Evolutionary conservation across 2,888 invertebrate species (phyloP).

Genomic region (Chromoteleia sp.): DNA sequence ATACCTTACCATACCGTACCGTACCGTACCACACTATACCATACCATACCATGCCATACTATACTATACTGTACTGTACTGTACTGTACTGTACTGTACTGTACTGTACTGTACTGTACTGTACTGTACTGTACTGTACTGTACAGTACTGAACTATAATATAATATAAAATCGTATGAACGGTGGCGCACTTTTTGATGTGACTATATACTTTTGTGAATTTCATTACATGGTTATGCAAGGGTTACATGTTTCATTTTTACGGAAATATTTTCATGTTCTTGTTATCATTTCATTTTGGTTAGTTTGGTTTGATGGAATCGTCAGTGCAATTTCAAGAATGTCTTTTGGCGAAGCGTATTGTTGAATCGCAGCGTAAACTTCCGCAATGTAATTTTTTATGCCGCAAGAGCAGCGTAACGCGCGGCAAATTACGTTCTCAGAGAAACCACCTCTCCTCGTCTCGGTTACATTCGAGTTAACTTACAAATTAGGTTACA

Average conservation of each 20-base stretch:
- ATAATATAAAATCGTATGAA: too few relatives aligned
- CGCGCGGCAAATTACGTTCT: conserved; percentile 39
- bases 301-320: conserved; percentile 6
- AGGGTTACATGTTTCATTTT: not conserved
- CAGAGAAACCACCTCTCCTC: conserved; percentile 21
- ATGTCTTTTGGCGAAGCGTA: conserved; percentile 26
- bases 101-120: too few relatives aligned
- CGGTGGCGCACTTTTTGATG: too few relatives aligned
- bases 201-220: too few relatives aligned
- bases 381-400: conserved; percentile 50
- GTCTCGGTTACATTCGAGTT: conserved; percentile 42
- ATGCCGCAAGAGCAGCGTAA: conserved; percentile 35
- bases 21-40: too few relatives aligned
- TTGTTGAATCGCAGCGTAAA: conserved; percentile 47
- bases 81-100: too few relatives aligned
- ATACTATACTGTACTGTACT: too few relatives aligned
- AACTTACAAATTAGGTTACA: conserved; percentile 49
- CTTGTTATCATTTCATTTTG: conserved; percentile 16
- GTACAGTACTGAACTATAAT: too few relatives aligned
- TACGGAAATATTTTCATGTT: not conserved
- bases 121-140: too few relatives aligned
- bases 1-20: too few relatives aligned
- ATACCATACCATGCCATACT: too few relatives aligned
- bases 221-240: not conserved
- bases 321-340: conserved; percentile 23